Percentiles rank a stretch among this genome's conserved stretches.
Conservation (phyloP, 1,140 invertebrate species). For the Helicoverpa zea region DNA sequence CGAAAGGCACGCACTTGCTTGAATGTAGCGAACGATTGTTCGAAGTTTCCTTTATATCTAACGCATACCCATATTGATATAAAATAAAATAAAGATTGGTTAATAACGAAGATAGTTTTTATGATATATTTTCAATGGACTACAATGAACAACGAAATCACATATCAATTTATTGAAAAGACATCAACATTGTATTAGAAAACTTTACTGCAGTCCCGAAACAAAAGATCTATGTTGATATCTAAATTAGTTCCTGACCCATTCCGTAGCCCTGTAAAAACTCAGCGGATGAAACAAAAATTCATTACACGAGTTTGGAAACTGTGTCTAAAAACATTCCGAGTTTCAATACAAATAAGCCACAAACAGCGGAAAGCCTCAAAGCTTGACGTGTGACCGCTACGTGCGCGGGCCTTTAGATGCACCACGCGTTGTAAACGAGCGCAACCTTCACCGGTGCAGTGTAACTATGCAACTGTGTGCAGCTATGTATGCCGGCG, state of each 20-base stretch:
- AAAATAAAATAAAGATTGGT: too few species aligned
- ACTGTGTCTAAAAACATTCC: conserved; percentile 69
- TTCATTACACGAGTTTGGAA: conserved; percentile 71
- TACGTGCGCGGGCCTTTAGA: conserved; percentile 63
- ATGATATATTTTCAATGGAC: too few species aligned
- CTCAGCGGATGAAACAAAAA: conserved; percentile 49
- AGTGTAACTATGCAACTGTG: conserved; percentile 74
- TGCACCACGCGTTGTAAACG: conserved; percentile 70
- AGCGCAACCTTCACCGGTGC: conserved; percentile 75
- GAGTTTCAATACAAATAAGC: conserved; percentile 79
- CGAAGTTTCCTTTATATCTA: too few species aligned
- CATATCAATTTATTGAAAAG: too few species aligned
- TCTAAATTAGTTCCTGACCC: neutral
- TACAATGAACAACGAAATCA: too few species aligned
- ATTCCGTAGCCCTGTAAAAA: neutral
- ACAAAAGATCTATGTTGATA: neutral
- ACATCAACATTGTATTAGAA: too few species aligned
- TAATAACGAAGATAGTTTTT: too few species aligned
- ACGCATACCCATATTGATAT: too few species aligned
- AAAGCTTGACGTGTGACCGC: conserved; percentile 76
- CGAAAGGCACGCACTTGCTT: neutral
- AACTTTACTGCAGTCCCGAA: too few species aligned
- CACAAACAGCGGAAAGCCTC: conserved; percentile 82
- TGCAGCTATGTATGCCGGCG: conserved; percentile 60
- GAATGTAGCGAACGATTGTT: too few species aligned